These are phyloP conservation scores for Drosophila paucipuncta DNA, from an alignment of 2,888 invertebrate species.

Conservation along the genomic window DNA sequence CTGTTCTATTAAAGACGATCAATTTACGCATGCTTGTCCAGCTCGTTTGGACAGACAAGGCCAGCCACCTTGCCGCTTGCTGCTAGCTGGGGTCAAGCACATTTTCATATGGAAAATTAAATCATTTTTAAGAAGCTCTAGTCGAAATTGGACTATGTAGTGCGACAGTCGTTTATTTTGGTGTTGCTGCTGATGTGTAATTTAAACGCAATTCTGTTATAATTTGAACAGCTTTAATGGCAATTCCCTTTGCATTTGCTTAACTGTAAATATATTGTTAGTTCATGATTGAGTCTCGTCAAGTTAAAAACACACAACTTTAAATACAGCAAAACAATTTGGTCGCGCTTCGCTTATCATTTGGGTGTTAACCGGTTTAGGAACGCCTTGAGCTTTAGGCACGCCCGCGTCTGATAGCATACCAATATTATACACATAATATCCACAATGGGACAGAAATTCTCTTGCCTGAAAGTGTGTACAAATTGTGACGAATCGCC, in stretches of 20 bases:
- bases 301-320: slow-evolving; percentile 34
- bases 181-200: slow-evolving; percentile 48
- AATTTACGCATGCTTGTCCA: slow-evolving; percentile 54
- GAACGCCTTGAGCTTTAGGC: slow-evolving; percentile 4
- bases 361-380: slow-evolving; percentile 43
- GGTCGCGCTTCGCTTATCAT: slow-evolving; percentile 10
- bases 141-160: slow-evolving; percentile 23
- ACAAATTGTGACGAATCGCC: slow-evolving; percentile 17
- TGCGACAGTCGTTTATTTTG: slow-evolving; percentile 25
- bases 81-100: slow-evolving; percentile 42
- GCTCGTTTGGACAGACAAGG: slow-evolving; percentile 48
- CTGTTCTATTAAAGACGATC: slow-evolving; percentile 58
- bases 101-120: slow-evolving; percentile 33
- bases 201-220: slow-evolving; percentile 41
- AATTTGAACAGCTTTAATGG: slow-evolving; percentile 32
- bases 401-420: slow-evolving; percentile 25
- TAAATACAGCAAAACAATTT: slow-evolving; percentile 21
- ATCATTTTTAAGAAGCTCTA: slow-evolving; percentile 23
- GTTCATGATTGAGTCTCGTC: slow-evolving; percentile 36
- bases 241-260: not conserved
- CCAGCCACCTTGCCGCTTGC: slow-evolving; percentile 49
- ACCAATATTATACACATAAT: slow-evolving; percentile 2
- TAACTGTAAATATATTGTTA: slow-evolving; percentile 28
- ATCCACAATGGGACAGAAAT: slow-evolving; percentile 60
- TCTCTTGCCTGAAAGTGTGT: slow-evolving; percentile 34